phyloP scores from a whole-genome alignment of 2,797 vertebrate species.

The Graptemys geographica region DNA sequence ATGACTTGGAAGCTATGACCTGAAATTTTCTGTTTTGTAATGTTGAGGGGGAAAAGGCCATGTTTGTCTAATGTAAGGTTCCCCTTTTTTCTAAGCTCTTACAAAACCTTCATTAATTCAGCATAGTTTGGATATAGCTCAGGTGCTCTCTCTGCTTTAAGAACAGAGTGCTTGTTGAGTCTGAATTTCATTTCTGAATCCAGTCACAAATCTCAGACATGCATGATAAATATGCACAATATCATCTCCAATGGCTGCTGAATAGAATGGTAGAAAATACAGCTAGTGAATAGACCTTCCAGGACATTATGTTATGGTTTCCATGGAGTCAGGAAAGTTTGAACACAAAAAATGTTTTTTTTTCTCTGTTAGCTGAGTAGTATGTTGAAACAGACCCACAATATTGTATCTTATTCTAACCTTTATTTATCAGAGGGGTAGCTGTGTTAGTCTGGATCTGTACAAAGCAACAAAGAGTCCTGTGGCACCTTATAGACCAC shows the following conservation, averaged over 20 bases:
- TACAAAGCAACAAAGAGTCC: no score
- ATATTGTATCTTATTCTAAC: background rate
- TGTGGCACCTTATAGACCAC: no score
- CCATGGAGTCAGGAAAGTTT: background rate
- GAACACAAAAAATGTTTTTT: background rate
- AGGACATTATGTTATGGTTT: background rate
- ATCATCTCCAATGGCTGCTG: background rate
- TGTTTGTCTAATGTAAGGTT: background rate
- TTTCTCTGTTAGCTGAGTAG: background rate
- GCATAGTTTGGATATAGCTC: background rate
- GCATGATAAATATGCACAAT: background rate
- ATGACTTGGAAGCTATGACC: background rate
- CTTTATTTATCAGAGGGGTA: background rate
- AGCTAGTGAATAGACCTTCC: background rate
- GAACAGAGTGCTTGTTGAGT: rapidly evolving
- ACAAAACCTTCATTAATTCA: rapidly evolving
- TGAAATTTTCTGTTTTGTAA: background rate
- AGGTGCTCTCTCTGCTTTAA: background rate
- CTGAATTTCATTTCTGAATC: background rate
- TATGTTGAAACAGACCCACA: background rate
- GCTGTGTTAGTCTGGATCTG: no score
- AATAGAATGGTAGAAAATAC: background rate
- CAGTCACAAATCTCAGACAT: background rate
- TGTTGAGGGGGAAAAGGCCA: background rate
- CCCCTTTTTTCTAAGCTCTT: background rate